phyloP scores from a whole-genome alignment of 2,113 vertebrate genomes.

The Stomatorhinus ivindoensis region DNA sequence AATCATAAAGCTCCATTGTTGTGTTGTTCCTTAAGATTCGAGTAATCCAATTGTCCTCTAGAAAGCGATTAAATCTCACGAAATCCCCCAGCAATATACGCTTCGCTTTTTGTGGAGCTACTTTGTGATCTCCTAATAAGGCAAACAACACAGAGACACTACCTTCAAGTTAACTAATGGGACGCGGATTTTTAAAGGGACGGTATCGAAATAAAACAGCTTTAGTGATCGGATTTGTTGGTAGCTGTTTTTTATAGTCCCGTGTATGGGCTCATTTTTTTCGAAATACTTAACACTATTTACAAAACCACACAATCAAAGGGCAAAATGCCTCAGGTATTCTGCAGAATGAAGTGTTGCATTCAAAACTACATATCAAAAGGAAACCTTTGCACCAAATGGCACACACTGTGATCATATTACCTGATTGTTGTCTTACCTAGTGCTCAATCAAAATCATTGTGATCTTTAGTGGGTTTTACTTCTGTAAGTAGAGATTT shows the following conservation, averaged over 20 bases:
- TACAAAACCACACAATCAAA: background rate
- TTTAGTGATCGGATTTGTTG: background rate
- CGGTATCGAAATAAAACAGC: background rate
- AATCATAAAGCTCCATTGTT: background rate
- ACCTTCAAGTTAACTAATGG: background rate
- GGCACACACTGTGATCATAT: background rate
- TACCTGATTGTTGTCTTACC: background rate
- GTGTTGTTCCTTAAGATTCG: background rate
- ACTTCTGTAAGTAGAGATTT: background rate
- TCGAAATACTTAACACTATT: background rate
- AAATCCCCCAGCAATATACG: background rate
- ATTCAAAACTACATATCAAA: conserved; percentile 7
- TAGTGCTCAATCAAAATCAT: conserved; percentile 12
- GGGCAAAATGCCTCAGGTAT: background rate
- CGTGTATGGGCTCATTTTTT: background rate
- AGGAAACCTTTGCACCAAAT: background rate
- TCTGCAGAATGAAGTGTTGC: background rate
- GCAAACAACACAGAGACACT: background rate
- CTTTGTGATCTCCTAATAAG: background rate
- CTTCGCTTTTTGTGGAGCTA: background rate
- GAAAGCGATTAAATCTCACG: background rate
- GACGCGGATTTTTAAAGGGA: background rate
- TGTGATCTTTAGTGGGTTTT: background rate
- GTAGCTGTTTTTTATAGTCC: background rate
- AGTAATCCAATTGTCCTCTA: background rate